phyloP scores from a whole-genome alignment of 2,797 vertebrate genomes.

The Ficedula albicollis region DNA sequence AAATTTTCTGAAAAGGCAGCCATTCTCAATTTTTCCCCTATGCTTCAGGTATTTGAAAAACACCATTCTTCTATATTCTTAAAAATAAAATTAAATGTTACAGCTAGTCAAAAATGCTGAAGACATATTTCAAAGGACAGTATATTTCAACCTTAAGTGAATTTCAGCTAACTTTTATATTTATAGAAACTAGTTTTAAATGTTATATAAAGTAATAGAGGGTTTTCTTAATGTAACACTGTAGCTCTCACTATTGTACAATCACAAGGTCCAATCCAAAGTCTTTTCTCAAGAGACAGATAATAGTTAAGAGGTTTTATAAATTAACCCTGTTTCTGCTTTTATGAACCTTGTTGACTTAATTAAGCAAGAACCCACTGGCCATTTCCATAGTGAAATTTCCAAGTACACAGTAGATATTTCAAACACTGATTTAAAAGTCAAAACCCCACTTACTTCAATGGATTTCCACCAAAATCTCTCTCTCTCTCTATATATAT shows the following conservation, averaged over 20 bases:
- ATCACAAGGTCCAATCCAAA: background rate
- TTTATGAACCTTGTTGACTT: background rate
- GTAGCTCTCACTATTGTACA: background rate
- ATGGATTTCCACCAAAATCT: background rate
- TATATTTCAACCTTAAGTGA: background rate
- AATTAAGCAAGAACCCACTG: background rate
- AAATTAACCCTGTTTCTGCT: background rate
- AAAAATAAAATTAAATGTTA: background rate
- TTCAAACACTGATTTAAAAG: background rate
- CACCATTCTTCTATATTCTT: background rate
- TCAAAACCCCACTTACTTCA: background rate
- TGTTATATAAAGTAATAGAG: background rate
- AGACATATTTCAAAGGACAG: background rate
- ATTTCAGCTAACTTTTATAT: background rate
- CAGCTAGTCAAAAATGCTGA: background rate
- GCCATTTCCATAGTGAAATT: background rate
- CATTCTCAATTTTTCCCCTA: background rate
- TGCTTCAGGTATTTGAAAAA: background rate
- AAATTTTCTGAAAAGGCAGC: background rate
- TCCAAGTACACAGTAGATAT: background rate
- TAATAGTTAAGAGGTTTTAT: background rate
- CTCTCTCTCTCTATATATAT: background rate
- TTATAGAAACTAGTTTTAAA: background rate
- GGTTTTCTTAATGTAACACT: background rate
- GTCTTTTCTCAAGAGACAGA: background rate